Base-by-base conservation (phyloP, 2,888 invertebrate species). In the Aspidapion aeneum region DNA sequence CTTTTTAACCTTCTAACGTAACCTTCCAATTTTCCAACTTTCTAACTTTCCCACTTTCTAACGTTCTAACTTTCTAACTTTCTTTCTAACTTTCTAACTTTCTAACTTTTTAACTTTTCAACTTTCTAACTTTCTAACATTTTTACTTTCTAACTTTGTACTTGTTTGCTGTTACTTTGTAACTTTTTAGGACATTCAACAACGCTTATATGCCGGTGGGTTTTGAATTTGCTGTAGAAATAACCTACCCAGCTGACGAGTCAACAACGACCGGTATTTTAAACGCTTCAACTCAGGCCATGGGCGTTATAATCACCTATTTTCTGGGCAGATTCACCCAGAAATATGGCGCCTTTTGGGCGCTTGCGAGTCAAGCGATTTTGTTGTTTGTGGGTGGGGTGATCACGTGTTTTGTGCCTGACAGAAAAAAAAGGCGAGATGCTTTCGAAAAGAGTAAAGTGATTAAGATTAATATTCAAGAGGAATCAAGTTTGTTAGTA, bases 181-280 rank as follows among this genome's bases (percentile, higher is more conserved):
- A n/a, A n/a, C n/a, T 60, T 72, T 70, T 52, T 56, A 74, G 74
- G 7, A 61, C 73, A 18, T 74, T 74, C 57, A 68, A 69, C 9
- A 73, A 69, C 59, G 69, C 73, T 21, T 75, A 74, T 55, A 70
- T 73, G 71, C 68, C 72, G 1, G 72, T 71, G 20, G 75, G 74
- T 49, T 73, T 72, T 60, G 74, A 74, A 65, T 59, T 74, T 35
- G 74, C 73, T 1, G 70, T 73, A 50, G 75, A 75, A 66, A 61
- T 75, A 48, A 73, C 75, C 12, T 74, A 69, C 66, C 75, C 75
- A 35, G 65, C 71, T 9, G 71, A 73, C 18, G 75, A 75, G 67
- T 70, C 71, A 55, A 74, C 74, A 16, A 70, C 74, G 7, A 71
- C 73, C n/a, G 74, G 74, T 51, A 62, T 75, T 49, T 58, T 75